Evolutionary conservation across 2,888 invertebrate species (phyloP).

Genomic region (Steromphala cineraria): DNA sequence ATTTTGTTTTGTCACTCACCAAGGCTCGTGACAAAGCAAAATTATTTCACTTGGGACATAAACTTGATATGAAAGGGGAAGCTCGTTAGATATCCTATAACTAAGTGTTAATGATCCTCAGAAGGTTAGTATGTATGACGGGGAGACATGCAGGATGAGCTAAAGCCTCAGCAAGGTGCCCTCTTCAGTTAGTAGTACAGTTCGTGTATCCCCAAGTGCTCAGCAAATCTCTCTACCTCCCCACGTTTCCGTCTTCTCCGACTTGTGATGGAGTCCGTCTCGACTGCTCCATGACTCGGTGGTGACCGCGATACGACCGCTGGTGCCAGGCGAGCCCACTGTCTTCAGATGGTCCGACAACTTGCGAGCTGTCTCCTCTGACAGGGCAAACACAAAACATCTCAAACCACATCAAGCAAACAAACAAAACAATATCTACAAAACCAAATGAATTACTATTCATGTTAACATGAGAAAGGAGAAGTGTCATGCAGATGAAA

Average conservation of each 20-base stretch:
- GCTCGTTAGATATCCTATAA: no score
- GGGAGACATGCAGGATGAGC: no score
- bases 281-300: slow-evolving; percentile 69
- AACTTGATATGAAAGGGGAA: no score
- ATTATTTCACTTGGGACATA: no score
- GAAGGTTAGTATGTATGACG: no score
- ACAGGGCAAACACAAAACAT: not conserved
- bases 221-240: slow-evolving; percentile 72
- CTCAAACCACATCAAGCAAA: slow-evolving; percentile 1
- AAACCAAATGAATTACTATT: not conserved
- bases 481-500: not conserved
- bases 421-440: not conserved
- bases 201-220: no score
- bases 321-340: slow-evolving; percentile 51
- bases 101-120: no score
- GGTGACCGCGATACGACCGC: slow-evolving; percentile 65
- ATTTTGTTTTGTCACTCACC: no score
- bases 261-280: slow-evolving; percentile 60
- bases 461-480: not conserved
- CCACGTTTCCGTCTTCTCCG: slow-evolving; percentile 69
- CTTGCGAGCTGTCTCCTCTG: slow-evolving; percentile 58
- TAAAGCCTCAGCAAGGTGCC: no score
- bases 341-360: slow-evolving; percentile 58
- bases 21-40: no score
- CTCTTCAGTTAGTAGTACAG: no score